Conservation (phyloP, 1,140 invertebrate genomes). For the Onthophagus taurus region DNA sequence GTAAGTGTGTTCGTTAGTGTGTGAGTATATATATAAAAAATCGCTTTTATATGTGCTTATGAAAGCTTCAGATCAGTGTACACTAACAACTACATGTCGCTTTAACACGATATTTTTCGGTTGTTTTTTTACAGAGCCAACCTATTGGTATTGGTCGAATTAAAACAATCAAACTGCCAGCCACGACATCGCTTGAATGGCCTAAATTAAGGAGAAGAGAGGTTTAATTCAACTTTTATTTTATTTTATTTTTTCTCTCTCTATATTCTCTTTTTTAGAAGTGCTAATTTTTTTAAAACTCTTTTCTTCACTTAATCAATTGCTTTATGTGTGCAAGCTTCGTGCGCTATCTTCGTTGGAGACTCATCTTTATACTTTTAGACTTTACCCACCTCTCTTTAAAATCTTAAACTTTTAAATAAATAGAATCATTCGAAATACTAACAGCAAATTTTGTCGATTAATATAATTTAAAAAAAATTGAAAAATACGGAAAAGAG, state of each 20-base stretch:
- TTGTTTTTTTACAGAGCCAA: no score
- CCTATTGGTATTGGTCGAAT: no score
- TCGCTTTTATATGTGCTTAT: conserved; percentile 10
- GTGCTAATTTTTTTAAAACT: not conserved
- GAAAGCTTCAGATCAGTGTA: not conserved
- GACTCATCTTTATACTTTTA: conserved; percentile 24
- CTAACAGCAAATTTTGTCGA: conserved; percentile 1
- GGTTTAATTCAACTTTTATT: conserved; percentile 19
- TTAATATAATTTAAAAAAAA: no score
- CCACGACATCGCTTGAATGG: not conserved
- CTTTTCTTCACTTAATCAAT: not conserved
- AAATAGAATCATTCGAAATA: conserved; percentile 3
- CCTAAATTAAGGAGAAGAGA: conserved; percentile 15
- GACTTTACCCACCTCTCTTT: conserved; percentile 6
- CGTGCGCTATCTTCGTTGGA: conserved; percentile 16
- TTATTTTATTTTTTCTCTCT: conserved; percentile 9
- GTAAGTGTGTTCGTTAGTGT: conserved; percentile 16
- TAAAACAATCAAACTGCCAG: not conserved
- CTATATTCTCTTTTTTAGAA: not conserved
- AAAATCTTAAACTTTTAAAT: conserved; percentile 7
- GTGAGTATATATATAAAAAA: conserved; percentile 16
- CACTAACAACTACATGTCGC: conserved; percentile 7
- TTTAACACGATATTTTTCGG: not conserved
- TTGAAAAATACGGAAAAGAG: conserved; percentile 7
- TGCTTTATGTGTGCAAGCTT: conserved; percentile 10